Base-by-base conservation (phyloP, 2,888 invertebrate genomes). In the Drosophila mulleri region DNA sequence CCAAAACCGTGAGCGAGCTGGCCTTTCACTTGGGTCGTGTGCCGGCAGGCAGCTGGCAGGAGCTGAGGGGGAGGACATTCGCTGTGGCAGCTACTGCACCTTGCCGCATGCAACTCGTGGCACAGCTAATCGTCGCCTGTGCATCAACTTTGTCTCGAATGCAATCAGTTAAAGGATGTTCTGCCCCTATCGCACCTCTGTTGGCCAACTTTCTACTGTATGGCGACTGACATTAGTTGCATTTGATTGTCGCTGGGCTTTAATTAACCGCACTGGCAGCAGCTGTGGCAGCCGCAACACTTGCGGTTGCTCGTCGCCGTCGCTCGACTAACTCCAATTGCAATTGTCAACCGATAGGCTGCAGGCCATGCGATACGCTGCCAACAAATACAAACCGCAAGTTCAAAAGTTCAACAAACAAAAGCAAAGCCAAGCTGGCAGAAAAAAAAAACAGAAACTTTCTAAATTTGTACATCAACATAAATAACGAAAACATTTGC, bases 1-100 rank as follows among this genome's bases (percentile, higher is more conserved):
- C 81, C 61, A 81, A 89, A 87, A 81, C 87, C 89, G 88, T 84
- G 89, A 83, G 89, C 72, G 63, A 37, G 45, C 59, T 48, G 66
- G 83, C 84, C 84, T 84, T 84, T 89, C 84, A 84, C 84, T 89
- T 76, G 57, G 67, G 67, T 67, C 71, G 71, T 82, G 76, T 37
- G 9, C 48, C 18, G 44, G 60, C 52, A 18, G 42, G 37, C 53
- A 37, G n/a, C 45, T 14, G 18, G 14, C 7, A n/a, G 41, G 23
- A 44, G 62, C 64, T 39, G 62, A 29, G 42, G 48, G 35, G 14
- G 37, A 20, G 32, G 37, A 26, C 9, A n/a, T 9, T 16, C 12
- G n/a, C 26, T 52, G 23, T 35, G 62, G 16, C 52, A 20, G 23
- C 41, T 57, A 54, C 71, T 53, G 67, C 80, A 79, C 73, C 79